These are phyloP conservation scores for Plagodis pulveraria DNA, from an alignment of 2,888 invertebrate species.

Conservation along the genomic window DNA sequence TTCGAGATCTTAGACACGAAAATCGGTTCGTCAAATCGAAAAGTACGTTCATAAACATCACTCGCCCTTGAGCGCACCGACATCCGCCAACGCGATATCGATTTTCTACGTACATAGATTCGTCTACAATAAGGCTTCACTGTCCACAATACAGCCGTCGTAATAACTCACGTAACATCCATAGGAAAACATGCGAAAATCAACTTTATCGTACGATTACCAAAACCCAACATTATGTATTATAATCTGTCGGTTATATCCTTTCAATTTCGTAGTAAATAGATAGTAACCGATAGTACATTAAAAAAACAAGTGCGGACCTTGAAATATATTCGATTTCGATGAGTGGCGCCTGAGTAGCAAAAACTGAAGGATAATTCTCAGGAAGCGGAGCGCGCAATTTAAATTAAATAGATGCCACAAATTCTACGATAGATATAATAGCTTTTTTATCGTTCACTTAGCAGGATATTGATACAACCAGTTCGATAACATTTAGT, in stretches of 20 bases:
- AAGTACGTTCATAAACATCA: constrained; percentile 49
- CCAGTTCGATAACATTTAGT: constrained; percentile 11
- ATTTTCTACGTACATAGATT: constrained; percentile 77
- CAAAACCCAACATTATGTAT: constrained; percentile 37
- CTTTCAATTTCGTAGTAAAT: constrained; percentile 27
- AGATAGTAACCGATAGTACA: constrained; percentile 60
- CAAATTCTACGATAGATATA: constrained; percentile 12
- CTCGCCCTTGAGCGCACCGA: constrained; percentile 65
- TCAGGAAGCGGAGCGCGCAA: constrained; percentile 24
- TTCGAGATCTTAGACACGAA: constrained; percentile 25
- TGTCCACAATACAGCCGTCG: constrained; percentile 50
- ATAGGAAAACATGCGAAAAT: constrained; percentile 40
- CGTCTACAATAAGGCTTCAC: constrained; percentile 76
- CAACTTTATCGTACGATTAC: constrained; percentile 34
- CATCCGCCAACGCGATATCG: constrained; percentile 78
- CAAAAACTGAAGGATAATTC: constrained; percentile 28
- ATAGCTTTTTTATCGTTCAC: constrained; percentile 28
- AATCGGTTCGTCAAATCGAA: constrained; percentile 41
- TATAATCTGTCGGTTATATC: constrained; percentile 31
- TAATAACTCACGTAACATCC: constrained; percentile 46
- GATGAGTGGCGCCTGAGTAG: constrained; percentile 30
- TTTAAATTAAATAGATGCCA: constrained; percentile 19
- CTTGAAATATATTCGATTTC: constrained; percentile 63
- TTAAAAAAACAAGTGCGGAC: constrained; percentile 40
- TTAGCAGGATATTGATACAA: constrained; percentile 33